Conservation (phyloP, 1,140 invertebrate species). For the Lepidurus arcticus region DNA sequence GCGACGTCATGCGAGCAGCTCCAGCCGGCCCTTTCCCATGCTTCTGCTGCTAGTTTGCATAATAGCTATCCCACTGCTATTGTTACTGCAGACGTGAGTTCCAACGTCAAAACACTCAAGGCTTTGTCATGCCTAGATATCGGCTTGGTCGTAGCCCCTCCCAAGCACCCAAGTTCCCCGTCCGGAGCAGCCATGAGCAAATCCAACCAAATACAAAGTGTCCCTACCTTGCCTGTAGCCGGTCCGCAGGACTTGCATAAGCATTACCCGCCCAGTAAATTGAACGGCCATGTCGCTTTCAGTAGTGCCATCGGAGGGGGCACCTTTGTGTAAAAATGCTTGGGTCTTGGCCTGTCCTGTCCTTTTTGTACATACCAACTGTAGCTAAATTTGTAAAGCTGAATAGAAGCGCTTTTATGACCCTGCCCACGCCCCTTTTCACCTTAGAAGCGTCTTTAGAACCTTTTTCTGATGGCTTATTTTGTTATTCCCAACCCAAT, state of each 20-base stretch:
- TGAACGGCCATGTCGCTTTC: constrained; percentile 27
- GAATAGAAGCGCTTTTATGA: constrained; percentile 20
- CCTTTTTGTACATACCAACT: constrained; percentile 24
- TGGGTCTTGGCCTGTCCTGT: not conserved
- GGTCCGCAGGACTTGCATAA: not conserved
- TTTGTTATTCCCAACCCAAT: too few relatives aligned
- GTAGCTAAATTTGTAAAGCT: constrained; percentile 24
- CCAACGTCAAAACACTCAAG: not conserved
- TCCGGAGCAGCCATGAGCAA: not conserved
- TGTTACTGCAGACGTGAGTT: not conserved
- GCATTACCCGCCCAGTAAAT: constrained; percentile 2
- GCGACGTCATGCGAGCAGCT: not conserved
- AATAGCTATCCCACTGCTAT: too few relatives aligned
- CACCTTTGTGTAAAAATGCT: constrained; percentile 22
- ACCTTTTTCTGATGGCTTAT: too few relatives aligned
- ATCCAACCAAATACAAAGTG: not conserved
- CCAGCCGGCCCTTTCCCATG: not conserved
- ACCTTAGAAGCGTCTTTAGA: too few relatives aligned
- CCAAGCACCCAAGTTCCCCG: not conserved
- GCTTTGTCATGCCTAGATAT: not conserved
- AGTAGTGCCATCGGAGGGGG: constrained; percentile 28
- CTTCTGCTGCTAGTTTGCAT: not conserved
- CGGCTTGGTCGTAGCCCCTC: not conserved
- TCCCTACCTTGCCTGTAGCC: not conserved
- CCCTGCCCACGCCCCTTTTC: not conserved